Percentiles rank a stretch among this genome's conserved stretches.
These are phyloP conservation scores for Tor tambroides DNA, from an alignment of 2,113 vertebrate species.

Conservation along the genomic window DNA sequence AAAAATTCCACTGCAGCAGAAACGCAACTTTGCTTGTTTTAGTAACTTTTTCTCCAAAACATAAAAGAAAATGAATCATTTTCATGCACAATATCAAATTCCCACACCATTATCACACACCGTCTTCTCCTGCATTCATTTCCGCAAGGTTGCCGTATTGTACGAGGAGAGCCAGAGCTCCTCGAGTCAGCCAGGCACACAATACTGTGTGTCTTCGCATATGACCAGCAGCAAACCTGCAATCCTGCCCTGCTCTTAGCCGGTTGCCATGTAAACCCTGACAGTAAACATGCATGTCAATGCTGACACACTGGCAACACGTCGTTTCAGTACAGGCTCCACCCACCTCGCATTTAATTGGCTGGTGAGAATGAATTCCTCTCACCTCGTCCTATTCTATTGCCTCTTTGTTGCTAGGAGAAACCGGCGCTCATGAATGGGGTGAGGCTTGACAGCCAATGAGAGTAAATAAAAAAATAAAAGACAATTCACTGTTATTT, in stretches of 20 bases:
- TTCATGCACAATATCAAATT: not conserved
- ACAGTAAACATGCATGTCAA: slow-evolving; percentile 49
- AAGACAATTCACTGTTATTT: slow-evolving; percentile 4
- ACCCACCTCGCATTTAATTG: slow-evolving; percentile 57
- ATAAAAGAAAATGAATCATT: not conserved
- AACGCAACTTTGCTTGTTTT: not conserved
- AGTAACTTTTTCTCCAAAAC: not conserved
- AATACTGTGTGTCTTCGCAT: slow-evolving; percentile 6
- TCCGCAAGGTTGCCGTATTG: not conserved
- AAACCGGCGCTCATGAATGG: slow-evolving; percentile 71
- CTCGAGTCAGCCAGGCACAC: not conserved
- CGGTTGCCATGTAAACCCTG: slow-evolving; percentile 56
- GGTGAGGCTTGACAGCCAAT: slow-evolving; percentile 70
- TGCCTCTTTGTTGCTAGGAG: slow-evolving; percentile 75
- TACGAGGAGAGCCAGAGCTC: not conserved
- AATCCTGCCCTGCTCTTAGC: slow-evolving; percentile 28
- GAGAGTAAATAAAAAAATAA: slow-evolving; percentile 59
- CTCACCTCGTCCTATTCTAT: slow-evolving; percentile 67
- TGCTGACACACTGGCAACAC: slow-evolving; percentile 30
- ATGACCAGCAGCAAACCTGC: slow-evolving; percentile 31
- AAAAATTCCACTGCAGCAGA: no score
- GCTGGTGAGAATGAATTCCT: slow-evolving; percentile 68
- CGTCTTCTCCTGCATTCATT: not conserved
- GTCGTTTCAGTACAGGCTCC: slow-evolving; percentile 50
- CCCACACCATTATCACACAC: not conserved